A percentile compares a stretch with the other conserved stretches of the same genome.
phyloP scores from a whole-genome alignment of 2,797 vertebrate genomes.

The Dryobates pubescens region DNA sequence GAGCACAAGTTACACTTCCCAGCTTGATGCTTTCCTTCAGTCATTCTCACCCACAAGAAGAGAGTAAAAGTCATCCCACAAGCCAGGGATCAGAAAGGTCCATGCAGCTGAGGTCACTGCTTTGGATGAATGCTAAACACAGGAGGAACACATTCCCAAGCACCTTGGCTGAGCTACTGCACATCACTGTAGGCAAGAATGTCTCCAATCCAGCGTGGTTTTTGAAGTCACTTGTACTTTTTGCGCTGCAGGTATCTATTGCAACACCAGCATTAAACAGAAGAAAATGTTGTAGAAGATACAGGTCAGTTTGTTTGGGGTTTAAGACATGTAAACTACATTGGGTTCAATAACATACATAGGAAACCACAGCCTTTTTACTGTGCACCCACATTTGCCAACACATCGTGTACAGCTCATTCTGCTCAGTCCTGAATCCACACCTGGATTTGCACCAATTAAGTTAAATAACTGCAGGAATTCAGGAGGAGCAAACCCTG shows the following conservation, averaged over 20 bases:
- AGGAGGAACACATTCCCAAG: fast-evolving
- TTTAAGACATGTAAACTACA: neutral
- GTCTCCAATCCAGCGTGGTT: neutral
- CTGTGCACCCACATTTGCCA: neutral
- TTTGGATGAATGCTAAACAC: neutral
- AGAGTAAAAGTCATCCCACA: neutral
- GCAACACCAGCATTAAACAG: neutral
- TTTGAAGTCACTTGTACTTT: neutral
- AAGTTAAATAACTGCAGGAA: slow-evolving; percentile 1
- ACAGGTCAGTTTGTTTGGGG: neutral
- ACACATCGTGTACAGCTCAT: neutral
- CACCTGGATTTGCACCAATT: neutral
- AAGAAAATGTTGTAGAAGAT: neutral
- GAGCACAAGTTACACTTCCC: neutral
- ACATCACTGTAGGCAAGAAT: neutral
- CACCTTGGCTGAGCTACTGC: neutral
- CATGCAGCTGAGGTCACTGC: neutral
- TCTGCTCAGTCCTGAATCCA: neutral
- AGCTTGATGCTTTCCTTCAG: neutral
- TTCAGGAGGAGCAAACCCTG: neutral
- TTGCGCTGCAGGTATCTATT: neutral
- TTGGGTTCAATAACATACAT: neutral
- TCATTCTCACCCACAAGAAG: neutral
- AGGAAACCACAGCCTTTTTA: slow-evolving; percentile 11
- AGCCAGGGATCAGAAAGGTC: neutral